Base-by-base conservation (phyloP, 1,140 invertebrate species). In the Cyclargus thomasi region DNA sequence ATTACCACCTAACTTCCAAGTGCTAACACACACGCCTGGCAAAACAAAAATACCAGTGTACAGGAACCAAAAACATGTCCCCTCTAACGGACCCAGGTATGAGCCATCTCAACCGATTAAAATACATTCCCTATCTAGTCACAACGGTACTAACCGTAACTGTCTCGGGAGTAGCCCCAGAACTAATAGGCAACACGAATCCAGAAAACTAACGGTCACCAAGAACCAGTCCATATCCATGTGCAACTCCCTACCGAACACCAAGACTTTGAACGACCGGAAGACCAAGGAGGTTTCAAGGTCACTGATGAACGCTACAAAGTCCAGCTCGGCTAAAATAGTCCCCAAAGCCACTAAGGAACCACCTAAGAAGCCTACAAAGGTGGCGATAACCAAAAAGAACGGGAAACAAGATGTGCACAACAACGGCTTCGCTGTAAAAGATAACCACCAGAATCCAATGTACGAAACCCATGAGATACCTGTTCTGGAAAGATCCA, bases 401-500 rank as follows among this genome's bases (percentile, higher is more conserved):
- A 20, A 20, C 18, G 55, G 55, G 10, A 59, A 21, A 20, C 55
- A 18, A 20, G 55, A 59, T 17, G 7, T 6, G 55, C 18, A 59
- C 21, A 59, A 59, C 20, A 59, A 59, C 20, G 20, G 55, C 8
- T 59, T 59, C 18, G 18, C 7, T 59, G 10, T 59, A 10, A 59
- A 59, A 6, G 55, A 59, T 20, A 21, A 11, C 10, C 53, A 3
- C 18, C 55, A 22, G 14, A 17, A 0, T 18, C 55, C 18, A 17
- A 2, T 11, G 4, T 59, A 59, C 7, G 18, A 59, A 17, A 7
- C 55, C 18, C 55, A n/a, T 2, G 73, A 77, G 5, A 79, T 86
- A 17, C 87, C 91, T 1, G 73, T 75, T 1, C 90, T 92, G 80
- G 88, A 90, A 67, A 83, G 94, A 67, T 95, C 95, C 0, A 93